Base-by-base conservation (phyloP, 2,888 invertebrate genomes). In the Seira ritae region DNA sequence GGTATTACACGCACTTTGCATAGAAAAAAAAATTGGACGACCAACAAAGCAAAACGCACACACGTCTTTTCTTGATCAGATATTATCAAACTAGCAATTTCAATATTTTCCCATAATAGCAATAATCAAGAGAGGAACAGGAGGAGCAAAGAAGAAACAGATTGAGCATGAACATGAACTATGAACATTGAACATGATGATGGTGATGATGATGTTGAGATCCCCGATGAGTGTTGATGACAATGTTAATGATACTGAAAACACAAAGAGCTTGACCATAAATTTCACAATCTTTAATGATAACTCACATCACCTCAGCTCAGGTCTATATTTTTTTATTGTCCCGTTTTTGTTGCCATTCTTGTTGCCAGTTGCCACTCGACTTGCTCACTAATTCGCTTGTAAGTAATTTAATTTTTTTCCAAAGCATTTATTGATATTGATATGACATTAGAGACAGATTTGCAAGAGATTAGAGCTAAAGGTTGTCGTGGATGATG, bases 1-100 rank as follows among this genome's bases (percentile, higher is more conserved):
- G 60, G 78, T 70, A 71, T 68, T 78, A 46, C 69, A 78, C 78
- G 78, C 78, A 78, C 69, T 78, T 65, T 78, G 78, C 78, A 78
- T 78, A 50, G 70, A 65, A 79, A 72, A n/a, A n/a, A n/a, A n/a
- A n/a, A n/a, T n/a, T n/a, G n/a, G n/a, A n/a, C n/a, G n/a, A n/a
- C n/a, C n/a, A n/a, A n/a, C n/a, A n/a, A n/a, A n/a, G n/a, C n/a
- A n/a, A n/a, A 50, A 79, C 79, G 78, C 79, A 79, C 72, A 72
- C 50, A 50, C 31, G 60, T 50, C 62, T 66, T 73, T 55, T 23
- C 67, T 67, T 72, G 79, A 79, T 72, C n/a, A n/a, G 78, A 78
- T 78, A 77, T 77, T 69, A 72, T 73, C 62, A 65, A 73, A 73
- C 65, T 24, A 68, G 20, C 17, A 68, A 31, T 50, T 50, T 50